These are phyloP conservation scores for Tetragnatha versicolor DNA, from an alignment of 1,140 invertebrate species.

Conservation along the genomic window DNA sequence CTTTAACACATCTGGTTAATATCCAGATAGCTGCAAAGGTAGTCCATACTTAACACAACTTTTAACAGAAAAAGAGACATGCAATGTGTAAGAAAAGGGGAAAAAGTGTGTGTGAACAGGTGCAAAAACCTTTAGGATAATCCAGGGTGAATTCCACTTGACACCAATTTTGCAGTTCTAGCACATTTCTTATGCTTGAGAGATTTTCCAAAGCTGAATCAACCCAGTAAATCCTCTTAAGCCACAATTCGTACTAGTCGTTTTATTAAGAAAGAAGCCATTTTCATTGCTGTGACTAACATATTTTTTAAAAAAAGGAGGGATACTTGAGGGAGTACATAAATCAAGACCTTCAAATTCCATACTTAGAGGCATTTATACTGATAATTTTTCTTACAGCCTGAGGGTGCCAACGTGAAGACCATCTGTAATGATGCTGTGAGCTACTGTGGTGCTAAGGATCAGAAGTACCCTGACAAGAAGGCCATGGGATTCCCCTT, in stretches of 20 bases:
- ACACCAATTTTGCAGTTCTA: too few species aligned
- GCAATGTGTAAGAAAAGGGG: too few species aligned
- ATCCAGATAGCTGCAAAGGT: not conserved
- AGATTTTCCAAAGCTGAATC: not conserved
- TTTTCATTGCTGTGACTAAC: not conserved
- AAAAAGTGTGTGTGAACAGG: too few species aligned
- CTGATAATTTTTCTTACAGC: not conserved
- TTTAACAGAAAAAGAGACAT: too few species aligned
- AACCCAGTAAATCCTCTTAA: not conserved
- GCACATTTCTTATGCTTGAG: too few species aligned
- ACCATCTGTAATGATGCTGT: constrained; percentile 72
- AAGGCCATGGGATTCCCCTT: constrained; percentile 52
- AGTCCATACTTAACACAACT: too few species aligned
- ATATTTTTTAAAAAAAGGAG: not conserved
- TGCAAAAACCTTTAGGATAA: too few species aligned
- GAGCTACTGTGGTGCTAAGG: constrained; percentile 77
- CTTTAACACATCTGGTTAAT: not conserved
- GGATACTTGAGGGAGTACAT: too few species aligned
- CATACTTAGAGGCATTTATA: too few species aligned
- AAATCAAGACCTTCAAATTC: too few species aligned
- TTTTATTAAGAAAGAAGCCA: not conserved
- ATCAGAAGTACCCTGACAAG: constrained; percentile 65
- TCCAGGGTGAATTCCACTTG: too few species aligned
- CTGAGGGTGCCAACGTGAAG: constrained; percentile 26
- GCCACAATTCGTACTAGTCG: not conserved